Evolutionary conservation across 1,140 invertebrate species (phyloP), one percentile per base, ranked within the genome.

Genomic region (Armadillidium nasatum): DNA sequence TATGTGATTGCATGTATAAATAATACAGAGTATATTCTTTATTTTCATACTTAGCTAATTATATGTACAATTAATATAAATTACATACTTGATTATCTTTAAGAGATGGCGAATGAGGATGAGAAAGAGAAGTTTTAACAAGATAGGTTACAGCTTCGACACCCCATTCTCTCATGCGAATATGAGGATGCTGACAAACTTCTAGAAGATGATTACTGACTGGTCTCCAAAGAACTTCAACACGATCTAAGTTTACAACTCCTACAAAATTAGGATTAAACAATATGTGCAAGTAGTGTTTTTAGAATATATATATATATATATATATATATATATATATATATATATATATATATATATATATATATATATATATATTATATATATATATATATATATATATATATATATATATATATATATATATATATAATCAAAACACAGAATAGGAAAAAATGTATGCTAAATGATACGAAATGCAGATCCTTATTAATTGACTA

Each of bases 201-300:
- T 98, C 95, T 19, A 98, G 83, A 22, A 99, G 86, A 87, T 99
- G 96, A 84, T 94, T 95, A 0, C 96, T 98, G n/a, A 99, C 87
- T 10, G 95, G 95, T 81, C 92, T 89, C 97, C 97, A 99, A 69
- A 98, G 88, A 7, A 98, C 93, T 84, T 97, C 94, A 43, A 99
- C 93, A 67, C 97, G 87, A 60, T 91, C 88, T 85, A 99, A 89
- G 87, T 99, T 99, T 0, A 97, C 95, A 33, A 98, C 84, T n/a
- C 79, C 79, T 80, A 66, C 0, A 76, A 76, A 13, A 68, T 67
- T 9, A 13, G 1, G 33, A 33, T 33, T 33, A 33, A 33, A 33
- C n/a, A n/a, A n/a, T n/a, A n/a, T n/a, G n/a, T n/a, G n/a, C n/a
- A n/a, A n/a, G n/a, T n/a, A n/a, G n/a, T n/a, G n/a, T n/a, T n/a